Evolutionary conservation across 2,888 invertebrate genomes (phyloP).

Genomic region (Ectemnius continuus): DNA sequence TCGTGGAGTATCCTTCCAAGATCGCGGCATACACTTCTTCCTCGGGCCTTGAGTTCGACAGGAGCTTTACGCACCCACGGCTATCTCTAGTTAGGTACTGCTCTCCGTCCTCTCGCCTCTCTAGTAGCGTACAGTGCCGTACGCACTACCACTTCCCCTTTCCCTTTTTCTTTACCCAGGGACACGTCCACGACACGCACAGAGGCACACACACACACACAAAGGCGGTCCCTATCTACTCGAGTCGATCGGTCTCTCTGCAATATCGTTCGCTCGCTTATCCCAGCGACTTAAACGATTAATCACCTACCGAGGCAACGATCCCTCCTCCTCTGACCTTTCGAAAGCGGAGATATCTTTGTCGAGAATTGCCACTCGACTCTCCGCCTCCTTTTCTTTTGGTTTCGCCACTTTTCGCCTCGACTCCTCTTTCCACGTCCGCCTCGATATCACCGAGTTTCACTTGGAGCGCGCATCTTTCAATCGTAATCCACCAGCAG

Average conservation of each 20-base stretch:
- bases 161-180: conserved; percentile 26
- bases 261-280: conserved; percentile 32
- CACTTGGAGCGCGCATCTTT: conserved; percentile 61
- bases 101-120: background rate
- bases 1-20: conserved; percentile 38
- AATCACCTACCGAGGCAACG: conserved; percentile 43
- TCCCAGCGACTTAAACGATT: conserved; percentile 47
- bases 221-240: background rate
- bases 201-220: background rate
- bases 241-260: conserved; percentile 26
- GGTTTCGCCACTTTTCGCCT: conserved; percentile 11
- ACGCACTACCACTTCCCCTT: conserved; percentile 14
- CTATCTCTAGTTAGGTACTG: background rate
- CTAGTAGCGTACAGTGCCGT: conserved; percentile 6
- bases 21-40: conserved; percentile 46
- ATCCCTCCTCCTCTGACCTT: conserved; percentile 57
- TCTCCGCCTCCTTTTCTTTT: conserved; percentile 10
- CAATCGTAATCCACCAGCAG: conserved; percentile 24
- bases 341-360: conserved; percentile 38
- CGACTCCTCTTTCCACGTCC: background rate
- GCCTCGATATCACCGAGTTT: conserved; percentile 56
- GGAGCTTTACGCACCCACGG: background rate
- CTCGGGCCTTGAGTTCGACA: background rate
- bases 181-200: background rate
- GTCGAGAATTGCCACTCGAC: conserved; percentile 1